Base-by-base conservation (phyloP, 2,888 invertebrate species). In the Heliconius ethilla region DNA sequence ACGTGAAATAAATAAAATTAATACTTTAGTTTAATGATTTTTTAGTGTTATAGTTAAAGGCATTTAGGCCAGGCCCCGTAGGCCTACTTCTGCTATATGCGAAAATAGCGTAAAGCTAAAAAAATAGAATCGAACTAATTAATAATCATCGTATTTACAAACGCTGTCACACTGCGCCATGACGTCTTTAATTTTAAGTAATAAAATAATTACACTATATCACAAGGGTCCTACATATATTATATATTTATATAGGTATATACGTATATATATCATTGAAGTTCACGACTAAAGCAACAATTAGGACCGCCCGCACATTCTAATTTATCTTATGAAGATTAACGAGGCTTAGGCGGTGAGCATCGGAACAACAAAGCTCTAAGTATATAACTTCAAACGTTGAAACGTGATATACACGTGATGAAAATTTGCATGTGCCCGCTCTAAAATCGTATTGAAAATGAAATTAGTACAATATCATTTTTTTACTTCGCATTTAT, bases 291-390 rank as follows among this genome's bases (percentile, higher is more conserved):
- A 74, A 63, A 77, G 76, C 27, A 75, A 73, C 81, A 78, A 77
- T 80, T 78, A 81, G 77, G 65, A 62, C 74, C 75, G 75, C 70
- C 77, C 77, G 76, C 81, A 74, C 78, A 79, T 81, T 77, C 79
- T 80, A 83, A 82, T 80, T 83, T 79, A 80, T 82, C 79, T 82
- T 78, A 82, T 83, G 82, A 81, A 84, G 82, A 83, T 82, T 81
- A 82, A 82, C 82, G 83, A 83, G 79, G 79, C 77, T 80, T 82
- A 82, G 81, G 75, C 78, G 79, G 74, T 78, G 76, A 80, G 80
- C 80, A 80, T 70, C 80, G 75, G 81, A 83, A 82, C 81, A 82
- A 81, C 83, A 80, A 79, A 78, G 79, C 80, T 79, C 81, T 80
- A 80, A 83, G 80, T 82, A 80, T 77, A 80, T 81, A 82, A 82